These are phyloP conservation scores for Plagodis pulveraria DNA, from an alignment of 2,888 invertebrate genomes.

Conservation along the genomic window DNA sequence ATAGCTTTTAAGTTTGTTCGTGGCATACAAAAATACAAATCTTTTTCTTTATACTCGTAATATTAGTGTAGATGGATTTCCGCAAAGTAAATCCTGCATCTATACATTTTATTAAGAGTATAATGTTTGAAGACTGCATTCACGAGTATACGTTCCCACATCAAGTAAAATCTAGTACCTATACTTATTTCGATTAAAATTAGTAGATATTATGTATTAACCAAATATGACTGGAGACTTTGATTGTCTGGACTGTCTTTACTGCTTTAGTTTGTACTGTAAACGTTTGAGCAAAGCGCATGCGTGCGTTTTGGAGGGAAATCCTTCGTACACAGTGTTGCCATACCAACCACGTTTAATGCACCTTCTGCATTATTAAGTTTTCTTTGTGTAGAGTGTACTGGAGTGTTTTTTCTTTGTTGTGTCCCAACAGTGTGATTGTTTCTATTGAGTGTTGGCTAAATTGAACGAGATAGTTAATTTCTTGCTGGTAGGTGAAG, in stretches of 20 bases:
- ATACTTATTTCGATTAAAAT: no score
- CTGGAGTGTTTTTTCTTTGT: not conserved
- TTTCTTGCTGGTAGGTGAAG: not conserved
- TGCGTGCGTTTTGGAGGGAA: slow-evolving; percentile 82
- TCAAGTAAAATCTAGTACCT: no score
- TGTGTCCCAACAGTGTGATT: not conserved
- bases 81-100: no score
- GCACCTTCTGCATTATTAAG: slow-evolving; percentile 52
- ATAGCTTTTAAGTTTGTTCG: no score
- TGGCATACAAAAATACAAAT: no score
- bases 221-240: no score
- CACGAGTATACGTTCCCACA: no score
- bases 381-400: slow-evolving; percentile 39
- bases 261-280: slow-evolving; percentile 26
- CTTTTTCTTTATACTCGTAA: no score
- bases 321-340: slow-evolving; percentile 70
- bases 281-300: slow-evolving; percentile 56
- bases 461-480: not conserved
- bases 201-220: no score
- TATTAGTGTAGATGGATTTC: no score
- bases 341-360: slow-evolving; percentile 65
- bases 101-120: no score
- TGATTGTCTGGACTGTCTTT: not conserved
- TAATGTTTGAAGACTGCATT: no score
- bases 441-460: not conserved